Evolutionary conservation across 1,140 invertebrate species (phyloP).

Genomic region (Hermatobates lingyangjiaoensis): DNA sequence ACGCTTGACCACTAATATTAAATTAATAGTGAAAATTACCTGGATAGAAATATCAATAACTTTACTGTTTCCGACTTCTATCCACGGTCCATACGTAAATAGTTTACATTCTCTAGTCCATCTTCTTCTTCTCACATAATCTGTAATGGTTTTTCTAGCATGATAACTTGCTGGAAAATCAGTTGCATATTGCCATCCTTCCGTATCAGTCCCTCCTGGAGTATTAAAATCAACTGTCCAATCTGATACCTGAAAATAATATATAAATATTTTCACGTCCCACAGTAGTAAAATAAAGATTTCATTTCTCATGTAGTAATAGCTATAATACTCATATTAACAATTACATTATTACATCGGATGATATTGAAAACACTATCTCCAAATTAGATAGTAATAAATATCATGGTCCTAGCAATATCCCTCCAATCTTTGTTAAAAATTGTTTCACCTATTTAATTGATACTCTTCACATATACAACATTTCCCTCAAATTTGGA

Average conservation of each 20-base stretch:
- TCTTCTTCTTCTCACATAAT: slow-evolving; percentile 64
- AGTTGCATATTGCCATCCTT: slow-evolving; percentile 87
- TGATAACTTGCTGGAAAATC: slow-evolving; percentile 78
- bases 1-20: not conserved
- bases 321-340: too few relatives aligned
- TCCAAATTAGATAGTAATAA: too few relatives aligned
- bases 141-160: slow-evolving; percentile 63
- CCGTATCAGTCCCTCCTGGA: slow-evolving; percentile 68
- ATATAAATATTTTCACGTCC: not conserved
- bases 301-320: too few relatives aligned
- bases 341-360: too few relatives aligned
- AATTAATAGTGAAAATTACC: slow-evolving; percentile 24
- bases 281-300: not conserved
- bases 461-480: too few relatives aligned
- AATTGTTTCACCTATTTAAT: too few relatives aligned
- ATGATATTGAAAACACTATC: too few relatives aligned
- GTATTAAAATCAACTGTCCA: slow-evolving; percentile 78
- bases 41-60: slow-evolving; percentile 61
- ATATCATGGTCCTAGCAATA: too few relatives aligned
- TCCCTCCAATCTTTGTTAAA: too few relatives aligned
- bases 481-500: too few relatives aligned
- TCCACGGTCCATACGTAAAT: slow-evolving; percentile 70
- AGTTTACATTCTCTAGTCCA: slow-evolving; percentile 71
- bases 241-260: slow-evolving; percentile 46
- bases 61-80: slow-evolving; percentile 62